Evolutionary conservation across 2,797 vertebrate species (phyloP).

Genomic region (Mormyrops attenuatus): DNA sequence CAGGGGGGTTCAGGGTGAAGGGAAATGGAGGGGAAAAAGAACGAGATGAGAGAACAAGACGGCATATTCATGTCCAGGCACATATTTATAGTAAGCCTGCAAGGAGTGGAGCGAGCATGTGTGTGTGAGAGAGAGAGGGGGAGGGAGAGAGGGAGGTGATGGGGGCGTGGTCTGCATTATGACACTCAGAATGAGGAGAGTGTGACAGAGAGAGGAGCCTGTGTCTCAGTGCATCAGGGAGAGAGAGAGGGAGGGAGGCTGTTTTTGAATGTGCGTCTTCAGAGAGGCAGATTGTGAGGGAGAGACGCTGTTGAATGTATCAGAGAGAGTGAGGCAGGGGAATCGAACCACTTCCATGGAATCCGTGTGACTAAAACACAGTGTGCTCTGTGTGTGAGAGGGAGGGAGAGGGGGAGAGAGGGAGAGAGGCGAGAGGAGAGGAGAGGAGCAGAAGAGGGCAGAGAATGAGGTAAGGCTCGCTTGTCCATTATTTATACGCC

Average conservation of each 20-base stretch:
- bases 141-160: constrained; percentile 39
- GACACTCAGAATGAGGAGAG: constrained; percentile 37
- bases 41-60: constrained; percentile 66
- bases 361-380: constrained; percentile 68
- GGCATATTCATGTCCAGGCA: constrained; percentile 72
- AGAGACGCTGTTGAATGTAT: constrained; percentile 52
- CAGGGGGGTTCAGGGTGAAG: constrained; percentile 12
- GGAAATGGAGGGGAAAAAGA: constrained; percentile 18
- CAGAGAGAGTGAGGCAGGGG: constrained; percentile 29
- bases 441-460: constrained; percentile 44
- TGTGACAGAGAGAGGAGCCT: constrained; percentile 38
- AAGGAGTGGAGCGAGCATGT: constrained; percentile 53
- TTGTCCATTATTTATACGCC: constrained; percentile 44
- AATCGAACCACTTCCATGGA: constrained; percentile 50
- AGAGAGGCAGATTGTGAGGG: constrained; percentile 33
- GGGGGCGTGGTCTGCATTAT: constrained; percentile 40
- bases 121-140: constrained; percentile 34
- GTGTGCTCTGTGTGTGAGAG: constrained; percentile 41
- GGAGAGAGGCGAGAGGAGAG: constrained; percentile 34
- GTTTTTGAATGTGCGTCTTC: constrained; percentile 47
- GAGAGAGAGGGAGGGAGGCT: constrained; percentile 41
- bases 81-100: constrained; percentile 71
- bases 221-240: constrained; percentile 36
- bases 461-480: constrained; percentile 62
- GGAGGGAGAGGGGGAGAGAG: constrained; percentile 15